Evolutionary conservation across 2,888 invertebrate genomes (phyloP), one percentile per base, ranked within the genome.

Genomic region (Ernsta delagoae): DNA sequence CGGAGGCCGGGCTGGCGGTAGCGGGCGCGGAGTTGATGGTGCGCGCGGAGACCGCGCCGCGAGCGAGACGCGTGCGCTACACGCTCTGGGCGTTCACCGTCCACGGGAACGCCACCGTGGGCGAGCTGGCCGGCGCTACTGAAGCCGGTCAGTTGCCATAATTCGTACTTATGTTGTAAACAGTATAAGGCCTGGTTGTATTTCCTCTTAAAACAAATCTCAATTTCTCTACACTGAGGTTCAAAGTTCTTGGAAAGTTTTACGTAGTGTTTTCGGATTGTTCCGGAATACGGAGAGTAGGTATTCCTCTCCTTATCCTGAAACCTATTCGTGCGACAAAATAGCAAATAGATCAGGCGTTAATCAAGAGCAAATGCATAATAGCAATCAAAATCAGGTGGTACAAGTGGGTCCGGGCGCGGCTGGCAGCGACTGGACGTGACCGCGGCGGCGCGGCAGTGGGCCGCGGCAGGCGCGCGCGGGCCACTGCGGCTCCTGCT

Each of bases 381-480:
- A 16, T 0, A 16, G 16, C 16, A 16, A 16, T 16, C 43, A 43
- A 43, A 3, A 1, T 43, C 70, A 70, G 77, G 75, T 59, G 77
- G 75, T 57, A 72, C 76, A 67, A 67, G 71, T 66, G 73, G 81
- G 75, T 78, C 95, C 61, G 94, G 95, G 73, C 94, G 96, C 74
- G 98, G 97, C 61, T 98, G 98, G 98, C 97, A 97, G 87, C 97
- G 97, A 79, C 94, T 98, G 77, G 97, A 98, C 90, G 94, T 98
- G 77, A 97, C 97, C 73, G 92, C 94, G 71, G 96, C 96, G 61
- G 97, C 97, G 71, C 54, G 90, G 86, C 78, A 90, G 95, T 76
- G 77, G 78, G 74, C 54, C 86, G 88, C 76, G 88, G 76, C 70
- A 16, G 90, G 88, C 75, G 91, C 95, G 74, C 95, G 95, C 78